Conservation (phyloP, 2,113 vertebrate genomes). For the Montifringilla adamsi region DNA sequence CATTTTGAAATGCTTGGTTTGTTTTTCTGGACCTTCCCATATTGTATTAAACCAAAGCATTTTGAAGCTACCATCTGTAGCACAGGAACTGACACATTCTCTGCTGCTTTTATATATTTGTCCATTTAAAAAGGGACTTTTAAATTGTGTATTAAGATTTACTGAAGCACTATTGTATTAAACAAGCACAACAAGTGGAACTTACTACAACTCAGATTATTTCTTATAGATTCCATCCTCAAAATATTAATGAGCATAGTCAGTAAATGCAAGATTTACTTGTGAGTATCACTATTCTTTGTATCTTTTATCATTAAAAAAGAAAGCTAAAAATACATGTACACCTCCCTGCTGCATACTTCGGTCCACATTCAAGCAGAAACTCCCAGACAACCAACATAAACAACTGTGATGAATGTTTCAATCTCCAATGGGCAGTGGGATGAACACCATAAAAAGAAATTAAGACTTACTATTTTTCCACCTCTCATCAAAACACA, state of each 20-base stretch:
- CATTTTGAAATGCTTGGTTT: background rate
- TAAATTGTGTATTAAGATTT: background rate
- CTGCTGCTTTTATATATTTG: background rate
- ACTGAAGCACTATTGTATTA: background rate
- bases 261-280: background rate
- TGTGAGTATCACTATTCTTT: background rate
- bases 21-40: background rate
- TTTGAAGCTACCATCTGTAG: background rate
- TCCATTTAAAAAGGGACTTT: background rate
- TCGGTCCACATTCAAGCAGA: conserved; percentile 1
- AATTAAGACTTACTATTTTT: conserved; percentile 46
- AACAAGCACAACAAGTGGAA: background rate
- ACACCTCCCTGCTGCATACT: background rate
- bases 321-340: conserved; percentile 3
- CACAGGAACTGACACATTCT: background rate
- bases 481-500: conserved; percentile 26
- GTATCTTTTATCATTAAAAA: background rate
- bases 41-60: background rate
- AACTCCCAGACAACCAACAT: conserved; percentile 37
- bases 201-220: background rate
- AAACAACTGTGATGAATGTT: conserved; percentile 37
- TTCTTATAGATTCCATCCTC: background rate
- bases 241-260: background rate
- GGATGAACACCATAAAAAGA: conserved; percentile 40
- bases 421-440: conserved; percentile 17